A percentile compares a stretch with the other conserved stretches of the same genome.
phyloP scores from a whole-genome alignment of 1,140 invertebrate genomes.

The Ruditapes philippinarum region DNA sequence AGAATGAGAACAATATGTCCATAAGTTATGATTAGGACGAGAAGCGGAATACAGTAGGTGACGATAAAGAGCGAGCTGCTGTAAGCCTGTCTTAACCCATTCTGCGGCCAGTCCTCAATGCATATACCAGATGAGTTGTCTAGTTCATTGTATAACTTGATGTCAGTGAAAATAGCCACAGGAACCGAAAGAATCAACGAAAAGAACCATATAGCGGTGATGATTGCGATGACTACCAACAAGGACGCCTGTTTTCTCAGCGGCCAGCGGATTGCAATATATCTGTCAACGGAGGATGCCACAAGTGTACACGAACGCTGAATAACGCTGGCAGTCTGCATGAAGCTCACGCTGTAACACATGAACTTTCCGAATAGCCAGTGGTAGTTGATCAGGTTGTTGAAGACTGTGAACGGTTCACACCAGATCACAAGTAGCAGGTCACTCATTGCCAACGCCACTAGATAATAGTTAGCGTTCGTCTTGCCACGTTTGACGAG shows the following conservation, averaged over 20 bases:
- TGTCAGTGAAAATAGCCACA: not conserved
- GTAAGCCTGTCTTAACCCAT: not conserved
- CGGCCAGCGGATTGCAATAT: not conserved
- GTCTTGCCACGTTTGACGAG: not conserved
- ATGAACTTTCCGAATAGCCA: conserved; percentile 45
- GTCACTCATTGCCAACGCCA: conserved; percentile 11
- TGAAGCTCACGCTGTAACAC: conserved; percentile 17
- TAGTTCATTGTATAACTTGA: not conserved
- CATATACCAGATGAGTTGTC: not conserved
- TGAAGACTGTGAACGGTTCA: conserved; percentile 41
- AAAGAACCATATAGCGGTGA: not conserved
- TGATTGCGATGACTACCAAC: not conserved
- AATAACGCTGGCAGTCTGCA: conserved; percentile 25
- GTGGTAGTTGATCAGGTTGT: conserved; percentile 26
- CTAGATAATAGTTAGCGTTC: not conserved
- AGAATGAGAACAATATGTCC: not conserved
- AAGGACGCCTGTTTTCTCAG: not conserved
- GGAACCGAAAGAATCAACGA: conserved; percentile 17
- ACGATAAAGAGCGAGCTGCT: not conserved
- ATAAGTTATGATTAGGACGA: not conserved
- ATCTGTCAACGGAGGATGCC: conserved; percentile 24
- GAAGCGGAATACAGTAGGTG: conserved; percentile 22
- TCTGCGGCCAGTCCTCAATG: conserved; percentile 16
- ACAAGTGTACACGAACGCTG: conserved; percentile 21
- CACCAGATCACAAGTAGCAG: conserved; percentile 13